Evolutionary conservation across 2,113 vertebrate genomes (phyloP).

Genomic region (Anoplopoma fimbria): DNA sequence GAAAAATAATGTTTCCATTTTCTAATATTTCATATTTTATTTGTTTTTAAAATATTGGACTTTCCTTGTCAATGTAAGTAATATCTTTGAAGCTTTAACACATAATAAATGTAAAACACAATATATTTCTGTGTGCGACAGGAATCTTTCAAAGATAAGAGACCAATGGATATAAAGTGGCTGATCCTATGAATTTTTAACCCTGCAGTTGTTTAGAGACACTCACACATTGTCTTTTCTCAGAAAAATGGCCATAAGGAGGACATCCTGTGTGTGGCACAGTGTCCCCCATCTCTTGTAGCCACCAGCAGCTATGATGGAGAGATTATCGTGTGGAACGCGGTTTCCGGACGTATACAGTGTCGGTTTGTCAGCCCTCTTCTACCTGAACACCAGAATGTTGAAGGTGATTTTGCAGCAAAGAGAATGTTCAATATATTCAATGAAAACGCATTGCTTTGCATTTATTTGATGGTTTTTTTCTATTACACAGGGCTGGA

Average conservation of each 20-base stretch:
- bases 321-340: conserved; percentile 85
- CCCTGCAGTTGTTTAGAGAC: neutral
- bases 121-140: neutral
- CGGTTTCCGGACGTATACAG: conserved; percentile 78
- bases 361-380: conserved; percentile 66
- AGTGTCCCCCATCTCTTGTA: conserved; percentile 83
- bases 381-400: conserved; percentile 1
- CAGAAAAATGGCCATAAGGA: conserved; percentile 80
- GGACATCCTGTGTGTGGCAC: conserved; percentile 81
- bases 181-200: neutral
- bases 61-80: neutral
- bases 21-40: neutral
- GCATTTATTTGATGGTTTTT: conserved; percentile 15
- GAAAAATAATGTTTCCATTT: neutral
- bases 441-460: neutral
- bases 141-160: neutral
- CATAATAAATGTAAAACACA: neutral
- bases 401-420: conserved; percentile 58
- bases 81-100: neutral
- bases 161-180: neutral
- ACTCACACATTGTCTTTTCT: conserved; percentile 6
- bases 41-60: neutral
- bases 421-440: neutral
- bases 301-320: conserved; percentile 82
- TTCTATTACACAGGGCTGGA: conserved; percentile 61